Conservation (phyloP, 2,888 invertebrate genomes). For the Caenorhabditis uteleia region DNA sequence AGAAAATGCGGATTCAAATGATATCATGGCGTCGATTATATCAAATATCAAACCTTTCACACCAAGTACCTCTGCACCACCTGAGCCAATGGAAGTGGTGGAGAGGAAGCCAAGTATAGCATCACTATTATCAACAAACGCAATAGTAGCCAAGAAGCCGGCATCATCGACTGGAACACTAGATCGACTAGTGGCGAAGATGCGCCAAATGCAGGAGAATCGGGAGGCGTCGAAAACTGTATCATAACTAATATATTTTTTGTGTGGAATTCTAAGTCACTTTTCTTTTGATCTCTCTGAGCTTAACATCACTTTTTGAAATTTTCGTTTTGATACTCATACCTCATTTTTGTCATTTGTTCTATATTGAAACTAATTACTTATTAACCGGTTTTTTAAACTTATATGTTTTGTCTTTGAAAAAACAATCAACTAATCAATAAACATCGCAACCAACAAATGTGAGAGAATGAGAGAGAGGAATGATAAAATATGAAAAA, state of each 20-base stretch:
- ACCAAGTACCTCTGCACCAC: background rate
- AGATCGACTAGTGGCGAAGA: conserved; percentile 48
- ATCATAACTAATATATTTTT: background rate
- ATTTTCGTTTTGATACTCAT: conserved; percentile 3
- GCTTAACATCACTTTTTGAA: background rate
- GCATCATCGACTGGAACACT: conserved; percentile 32
- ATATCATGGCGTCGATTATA: conserved; percentile 5
- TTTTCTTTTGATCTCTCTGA: background rate
- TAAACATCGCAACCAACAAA: no score
- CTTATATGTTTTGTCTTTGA: background rate
- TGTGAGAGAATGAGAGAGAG: background rate
- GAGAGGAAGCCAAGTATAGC: conserved; percentile 2
- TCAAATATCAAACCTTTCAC: background rate
- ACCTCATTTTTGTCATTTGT: conserved; percentile 1
- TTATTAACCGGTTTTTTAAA: conserved; percentile 3
- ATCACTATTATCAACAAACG: conserved; percentile 8
- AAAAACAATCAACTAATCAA: no score
- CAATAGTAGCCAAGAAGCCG: conserved; percentile 3
- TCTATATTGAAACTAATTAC: background rate
- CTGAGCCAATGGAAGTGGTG: background rate
- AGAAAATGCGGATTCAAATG: conserved; percentile 3
- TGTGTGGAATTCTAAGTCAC: background rate
- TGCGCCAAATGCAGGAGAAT: conserved; percentile 41
- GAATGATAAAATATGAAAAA: background rate
- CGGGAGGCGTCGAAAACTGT: conserved; percentile 15